phyloP scores from a whole-genome alignment of 2,888 invertebrate species.

The Helobdella robusta region DNA sequence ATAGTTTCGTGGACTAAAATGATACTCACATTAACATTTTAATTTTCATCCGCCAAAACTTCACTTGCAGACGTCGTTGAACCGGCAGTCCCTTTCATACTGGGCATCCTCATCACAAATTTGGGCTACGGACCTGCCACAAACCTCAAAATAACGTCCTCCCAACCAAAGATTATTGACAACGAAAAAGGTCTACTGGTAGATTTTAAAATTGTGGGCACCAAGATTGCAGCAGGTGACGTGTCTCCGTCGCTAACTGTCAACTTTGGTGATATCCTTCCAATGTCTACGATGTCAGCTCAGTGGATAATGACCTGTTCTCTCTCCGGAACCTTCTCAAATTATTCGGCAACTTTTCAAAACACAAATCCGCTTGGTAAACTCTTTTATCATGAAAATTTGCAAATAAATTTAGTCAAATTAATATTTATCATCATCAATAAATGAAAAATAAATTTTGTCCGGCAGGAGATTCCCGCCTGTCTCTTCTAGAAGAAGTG shows the following conservation, averaged over 20 bases:
- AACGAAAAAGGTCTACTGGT: slow-evolving; percentile 39
- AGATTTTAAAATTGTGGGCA: slow-evolving; percentile 37
- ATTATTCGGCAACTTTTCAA: slow-evolving; percentile 38
- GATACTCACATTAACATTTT: background rate
- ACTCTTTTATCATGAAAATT: background rate
- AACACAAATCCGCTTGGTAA: slow-evolving; percentile 38
- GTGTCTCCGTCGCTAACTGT: slow-evolving; percentile 36
- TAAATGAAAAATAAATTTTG: background rate
- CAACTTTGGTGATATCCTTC: slow-evolving; percentile 37
- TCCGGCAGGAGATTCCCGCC: slow-evolving; percentile 34
- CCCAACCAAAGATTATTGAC: slow-evolving; percentile 39
- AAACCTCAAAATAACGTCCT: slow-evolving; percentile 36
- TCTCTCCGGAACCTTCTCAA: slow-evolving; percentile 37
- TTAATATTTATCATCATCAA: too few species aligned
- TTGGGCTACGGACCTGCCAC: slow-evolving; percentile 33
- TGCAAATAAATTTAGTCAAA: too few species aligned
- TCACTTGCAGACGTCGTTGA: slow-evolving; percentile 28
- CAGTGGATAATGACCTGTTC: slow-evolving; percentile 37
- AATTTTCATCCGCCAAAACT: background rate
- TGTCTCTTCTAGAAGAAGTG: slow-evolving; percentile 36
- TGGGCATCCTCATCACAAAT: slow-evolving; percentile 36
- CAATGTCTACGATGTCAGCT: slow-evolving; percentile 35
- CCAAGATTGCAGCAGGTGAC: slow-evolving; percentile 31
- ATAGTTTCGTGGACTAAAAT: background rate
- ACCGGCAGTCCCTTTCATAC: slow-evolving; percentile 35